Evolutionary conservation across 1,140 invertebrate genomes (phyloP).

Genomic region (Magallana ariakensis): DNA sequence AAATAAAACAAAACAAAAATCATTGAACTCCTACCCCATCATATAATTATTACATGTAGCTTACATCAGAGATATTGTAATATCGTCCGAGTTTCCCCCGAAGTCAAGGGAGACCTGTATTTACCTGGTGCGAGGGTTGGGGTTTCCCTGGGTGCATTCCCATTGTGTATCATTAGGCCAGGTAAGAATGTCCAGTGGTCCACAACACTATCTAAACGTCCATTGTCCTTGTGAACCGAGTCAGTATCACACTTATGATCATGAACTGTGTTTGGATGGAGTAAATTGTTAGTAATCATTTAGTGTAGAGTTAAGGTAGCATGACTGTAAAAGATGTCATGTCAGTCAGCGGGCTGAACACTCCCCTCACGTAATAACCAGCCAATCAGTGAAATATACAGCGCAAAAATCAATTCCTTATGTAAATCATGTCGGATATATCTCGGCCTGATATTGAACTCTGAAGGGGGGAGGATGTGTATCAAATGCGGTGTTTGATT

Average conservation of each 20-base stretch:
- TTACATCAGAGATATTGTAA: conserved; percentile 13
- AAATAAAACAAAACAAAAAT: too few relatives aligned
- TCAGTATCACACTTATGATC: not conserved
- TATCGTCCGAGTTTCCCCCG: not conserved
- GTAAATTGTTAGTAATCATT: not conserved
- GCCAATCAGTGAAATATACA: not conserved
- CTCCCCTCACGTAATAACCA: not conserved
- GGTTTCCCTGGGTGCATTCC: not conserved
- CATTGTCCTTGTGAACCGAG: conserved; percentile 21
- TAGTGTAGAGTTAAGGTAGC: not conserved
- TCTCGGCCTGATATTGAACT: not conserved
- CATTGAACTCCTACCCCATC: not conserved
- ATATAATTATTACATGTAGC: conserved; percentile 5
- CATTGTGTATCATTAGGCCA: conserved; percentile 13
- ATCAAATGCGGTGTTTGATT: conserved; percentile 4
- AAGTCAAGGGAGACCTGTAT: not conserved
- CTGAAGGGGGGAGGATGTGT: conserved; percentile 20
- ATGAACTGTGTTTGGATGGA: not conserved
- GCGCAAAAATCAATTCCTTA: conserved; percentile 17
- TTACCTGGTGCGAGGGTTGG: not conserved
- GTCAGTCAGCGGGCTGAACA: not conserved
- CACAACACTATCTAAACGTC: conserved; percentile 1
- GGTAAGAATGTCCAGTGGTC: not conserved
- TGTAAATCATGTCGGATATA: conserved; percentile 15
- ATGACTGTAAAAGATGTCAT: not conserved